phyloP scores from a whole-genome alignment of 2,888 invertebrate species.

The Acrobasis suavella region DNA sequence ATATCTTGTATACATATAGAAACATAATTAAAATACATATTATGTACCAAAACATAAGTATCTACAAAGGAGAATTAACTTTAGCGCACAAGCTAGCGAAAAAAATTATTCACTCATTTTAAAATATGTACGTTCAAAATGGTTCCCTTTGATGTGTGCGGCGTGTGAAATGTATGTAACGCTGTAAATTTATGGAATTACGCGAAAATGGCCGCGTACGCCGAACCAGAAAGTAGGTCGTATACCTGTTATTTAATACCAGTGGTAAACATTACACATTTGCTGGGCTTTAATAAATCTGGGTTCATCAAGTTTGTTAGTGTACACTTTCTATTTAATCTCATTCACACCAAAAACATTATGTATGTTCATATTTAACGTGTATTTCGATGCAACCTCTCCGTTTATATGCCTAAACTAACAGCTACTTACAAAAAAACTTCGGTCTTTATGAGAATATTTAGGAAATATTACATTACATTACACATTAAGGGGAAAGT shows the following conservation, averaged over 20 bases:
- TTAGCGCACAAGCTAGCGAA: not conserved
- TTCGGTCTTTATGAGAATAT: not conserved
- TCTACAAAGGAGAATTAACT: not conserved
- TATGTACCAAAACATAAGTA: no score
- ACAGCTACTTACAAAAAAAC: not conserved
- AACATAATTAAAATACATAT: no score
- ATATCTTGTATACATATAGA: no score
- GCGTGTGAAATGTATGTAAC: not conserved
- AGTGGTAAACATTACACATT: not conserved
- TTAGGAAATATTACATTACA: slow-evolving; percentile 2
- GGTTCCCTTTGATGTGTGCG: slow-evolving; percentile 9
- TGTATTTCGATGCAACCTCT: no score
- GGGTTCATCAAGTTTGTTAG: not conserved
- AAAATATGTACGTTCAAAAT: not conserved
- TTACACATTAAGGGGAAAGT: slow-evolving; percentile 6
- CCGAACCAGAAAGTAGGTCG: slow-evolving; percentile 10
- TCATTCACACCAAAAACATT: no score
- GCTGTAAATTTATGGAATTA: slow-evolving; percentile 14
- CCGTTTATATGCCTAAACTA: no score
- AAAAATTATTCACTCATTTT: not conserved
- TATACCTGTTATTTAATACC: slow-evolving; percentile 10
- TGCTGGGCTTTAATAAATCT: not conserved
- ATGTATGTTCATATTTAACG: no score
- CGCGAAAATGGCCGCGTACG: slow-evolving; percentile 13
- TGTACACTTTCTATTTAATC: not conserved